Base-by-base conservation (phyloP, 23 tunicate genomes). In the Diplosoma virens region DNA sequence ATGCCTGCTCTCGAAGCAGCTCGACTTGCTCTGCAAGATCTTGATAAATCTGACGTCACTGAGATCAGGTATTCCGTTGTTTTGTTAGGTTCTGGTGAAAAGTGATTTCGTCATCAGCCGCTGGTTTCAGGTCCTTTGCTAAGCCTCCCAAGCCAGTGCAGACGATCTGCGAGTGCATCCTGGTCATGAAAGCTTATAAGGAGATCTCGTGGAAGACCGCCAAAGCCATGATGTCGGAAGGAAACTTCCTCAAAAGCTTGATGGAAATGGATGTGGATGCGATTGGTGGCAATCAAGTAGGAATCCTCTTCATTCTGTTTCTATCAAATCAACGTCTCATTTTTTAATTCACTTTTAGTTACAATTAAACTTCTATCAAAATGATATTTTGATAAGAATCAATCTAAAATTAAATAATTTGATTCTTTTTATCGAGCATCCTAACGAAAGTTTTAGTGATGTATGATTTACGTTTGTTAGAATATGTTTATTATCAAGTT, bases 261-360 rank as follows among this genome's bases (percentile, higher is more conserved):
- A 95, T 95, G 99, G 95, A 95, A 32, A 95, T 95, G 99, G 99
- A 95, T 71, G 99, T 95, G 32, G 99, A 95, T 53, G 87, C 78
- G 20, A 95, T 95, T 34, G 87, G 95, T 22, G 33, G 66, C 22
- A 83, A 79, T 55, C 99, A 95, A 76, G 97, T 90, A 29, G 14
- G 67, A 21, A 17, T 58, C 6, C 17, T 17, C 25, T 14, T 24
- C 20, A 9, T 58, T 58, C 21, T 58, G 24, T n/a, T n/a, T n/a
- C n/a, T n/a, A n/a, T n/a, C n/a, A n/a, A n/a, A n/a, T n/a, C n/a
- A n/a, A n/a, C n/a, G n/a, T n/a, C n/a, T n/a, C n/a, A n/a, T n/a
- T n/a, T n/a, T n/a, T n/a, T n/a, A n/a, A n/a, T n/a, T n/a, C n/a
- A n/a, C n/a, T n/a, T n/a, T n/a, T n/a, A n/a, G n/a, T n/a, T n/a